These are phyloP conservation scores for Pyrrhia umbra DNA, from an alignment of 2,888 invertebrate genomes.

Conservation along the genomic window DNA sequence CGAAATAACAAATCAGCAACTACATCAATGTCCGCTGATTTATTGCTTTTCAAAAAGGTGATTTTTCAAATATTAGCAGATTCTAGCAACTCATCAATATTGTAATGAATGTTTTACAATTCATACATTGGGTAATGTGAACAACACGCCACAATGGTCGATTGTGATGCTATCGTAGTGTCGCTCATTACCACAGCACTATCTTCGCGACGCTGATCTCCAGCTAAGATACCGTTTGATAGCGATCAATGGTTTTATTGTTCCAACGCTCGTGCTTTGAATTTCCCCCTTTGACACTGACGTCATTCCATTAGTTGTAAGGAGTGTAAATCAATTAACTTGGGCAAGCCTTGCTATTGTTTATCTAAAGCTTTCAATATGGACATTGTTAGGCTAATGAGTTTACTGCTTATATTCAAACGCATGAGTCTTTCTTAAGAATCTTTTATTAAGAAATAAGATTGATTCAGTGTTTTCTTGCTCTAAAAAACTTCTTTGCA, in stretches of 20 bases:
- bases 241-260: slow-evolving; percentile 74
- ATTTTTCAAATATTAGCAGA: slow-evolving; percentile 20
- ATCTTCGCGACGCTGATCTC: slow-evolving; percentile 68
- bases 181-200: slow-evolving; percentile 65
- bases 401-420: slow-evolving; percentile 30
- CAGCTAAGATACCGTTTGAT: slow-evolving; percentile 68
- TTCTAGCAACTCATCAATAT: slow-evolving; percentile 24
- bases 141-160: slow-evolving; percentile 71
- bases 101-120: slow-evolving; percentile 30
- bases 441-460: slow-evolving; percentile 1
- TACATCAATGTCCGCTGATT: slow-evolving; percentile 23
- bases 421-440: slow-evolving; percentile 4
- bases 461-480: slow-evolving; percentile 13
- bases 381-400: slow-evolving; percentile 17
- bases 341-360: slow-evolving; percentile 57
- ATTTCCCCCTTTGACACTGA: slow-evolving; percentile 69
- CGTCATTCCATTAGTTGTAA: slow-evolving; percentile 55
- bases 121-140: slow-evolving; percentile 56
- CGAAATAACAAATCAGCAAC: slow-evolving; percentile 14
- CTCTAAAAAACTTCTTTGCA: slow-evolving; percentile 14
- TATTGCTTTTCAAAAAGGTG: slow-evolving; percentile 32
- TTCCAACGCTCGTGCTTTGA: slow-evolving; percentile 71
- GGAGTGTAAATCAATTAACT: slow-evolving; percentile 53
- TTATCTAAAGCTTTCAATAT: slow-evolving; percentile 47
- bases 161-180: slow-evolving; percentile 66